Evolutionary conservation across 2,888 invertebrate species (phyloP), one percentile per base, ranked within the genome.

Genomic region (Polyploca ridens): DNA sequence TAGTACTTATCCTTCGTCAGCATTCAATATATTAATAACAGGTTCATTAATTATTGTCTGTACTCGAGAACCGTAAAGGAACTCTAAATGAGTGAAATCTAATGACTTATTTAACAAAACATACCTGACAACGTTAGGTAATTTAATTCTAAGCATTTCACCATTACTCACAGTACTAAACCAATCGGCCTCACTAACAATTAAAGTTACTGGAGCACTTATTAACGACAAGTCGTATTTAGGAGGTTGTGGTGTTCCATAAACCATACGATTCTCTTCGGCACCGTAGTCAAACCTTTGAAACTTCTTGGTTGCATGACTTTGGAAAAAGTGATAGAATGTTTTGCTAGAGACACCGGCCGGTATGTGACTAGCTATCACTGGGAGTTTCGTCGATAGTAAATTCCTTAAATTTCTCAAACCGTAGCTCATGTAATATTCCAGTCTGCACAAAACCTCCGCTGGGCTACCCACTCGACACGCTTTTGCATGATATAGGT

Each of bases 11-110:
- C 10, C 5, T 38, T 14, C 41, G 57, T 62, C 63, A 58, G 62
- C 64, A 46, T 74, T 64, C 62, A 90, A 74, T 65, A 90, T 85
- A 66, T 73, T 73, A 63, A 82, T 74, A 8, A 89, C 77, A 62
- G 86, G 87, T 62, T 86, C 70, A 72, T 91, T 93, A 33, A 93
- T 70, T 13, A 91, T 67, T 35, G 62, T 71, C 67, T 89, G 88
- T 3, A 85, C 84, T 62, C 90, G 76, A 65, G 83, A 72, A 14
- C 93, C 93, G 66, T 90, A 93, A 16, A 89, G 73, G 72, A 90
- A 93, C 71, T 93, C 93, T 38, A 92, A 81, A 73, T 93, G 93
- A 19, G 88, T 87, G 68, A 91, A 92, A 68, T 89, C 88, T 66
- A 87, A 67, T 4, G 84, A 82, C 71, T 78, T 78, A 64, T 90